Evolutionary conservation across 2,797 vertebrate genomes (phyloP), one percentile per base, ranked within the genome.

Genomic region (Podargus strigoides): DNA sequence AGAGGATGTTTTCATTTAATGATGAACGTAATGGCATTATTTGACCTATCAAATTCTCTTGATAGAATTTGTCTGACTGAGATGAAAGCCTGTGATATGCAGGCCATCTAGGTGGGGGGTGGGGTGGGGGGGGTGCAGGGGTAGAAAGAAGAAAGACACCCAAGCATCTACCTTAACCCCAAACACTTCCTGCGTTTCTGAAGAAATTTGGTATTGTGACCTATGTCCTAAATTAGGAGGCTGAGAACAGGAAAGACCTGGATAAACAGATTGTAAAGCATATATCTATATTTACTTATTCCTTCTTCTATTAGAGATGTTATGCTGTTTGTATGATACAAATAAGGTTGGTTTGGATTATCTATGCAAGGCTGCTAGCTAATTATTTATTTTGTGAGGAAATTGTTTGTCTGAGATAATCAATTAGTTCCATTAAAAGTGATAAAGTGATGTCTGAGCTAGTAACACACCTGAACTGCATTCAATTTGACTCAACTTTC

Each of bases 171-270:
- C 5, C 20, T 58, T 73, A 50, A 44, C 6, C 4, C 4, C 32
- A 28, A 27, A 12, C 12, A 19, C 5, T 46, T 22, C 37, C 21
- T 81, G 5, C 21, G 83, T 50, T 70, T 3, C 22, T 84, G 37
- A 11, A 68, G n/a, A 13, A 44, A 12, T 41, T 64, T 14, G 17
- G 8, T 68, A 22, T 18, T 30, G 5, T 0, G 1, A n/a, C 7
- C 9, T 53, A 12, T 0, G 1, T 44, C 10, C n/a, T 72, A 26
- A 58, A 15, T 9, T 27, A 23, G 26, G 24, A 60, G 17, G 15
- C 1, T 86, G 32, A 78, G 18, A 64, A 47, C 12, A 27, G 11
- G 8, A 14, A 62, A n/a, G 28, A 72, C 27, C 14, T 66, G 44
- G 19, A 34, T 80, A 62, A 86, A 6, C 6, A 8, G n/a, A 22